These are phyloP conservation scores for Limnephilus rhombicus DNA, from an alignment of 2,888 invertebrate genomes.

Conservation along the genomic window DNA sequence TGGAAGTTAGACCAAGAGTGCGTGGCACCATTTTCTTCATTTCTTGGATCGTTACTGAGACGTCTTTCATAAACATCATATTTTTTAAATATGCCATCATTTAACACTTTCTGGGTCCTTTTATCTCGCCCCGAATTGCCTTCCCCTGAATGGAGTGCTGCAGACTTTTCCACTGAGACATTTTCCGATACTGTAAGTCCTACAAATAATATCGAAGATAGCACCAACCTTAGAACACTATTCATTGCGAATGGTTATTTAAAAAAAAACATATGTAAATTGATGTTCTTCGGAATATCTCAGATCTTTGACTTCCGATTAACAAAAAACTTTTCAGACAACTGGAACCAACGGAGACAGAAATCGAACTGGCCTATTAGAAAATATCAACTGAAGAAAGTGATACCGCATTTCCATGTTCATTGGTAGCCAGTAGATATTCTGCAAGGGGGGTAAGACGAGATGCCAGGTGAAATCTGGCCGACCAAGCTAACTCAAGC, in stretches of 20 bases:
- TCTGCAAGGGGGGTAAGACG: neutral
- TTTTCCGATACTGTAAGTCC: neutral
- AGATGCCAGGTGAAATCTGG: neutral
- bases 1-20: neutral
- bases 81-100: neutral
- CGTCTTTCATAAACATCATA: neutral
- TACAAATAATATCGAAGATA: neutral
- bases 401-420: neutral
- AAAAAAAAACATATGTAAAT: neutral
- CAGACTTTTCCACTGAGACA: neutral
- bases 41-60: neutral
- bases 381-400: neutral
- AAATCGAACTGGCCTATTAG: neutral
- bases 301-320: neutral
- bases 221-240: neutral
- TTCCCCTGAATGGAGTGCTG: neutral
- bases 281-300: neutral
- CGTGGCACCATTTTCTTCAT: neutral
- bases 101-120: neutral
- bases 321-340: neutral
- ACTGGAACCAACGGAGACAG: neutral
- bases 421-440: neutral
- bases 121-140: neutral
- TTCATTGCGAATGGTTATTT: neutral
- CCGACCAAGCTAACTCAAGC: neutral